Evolutionary conservation across 2,888 invertebrate genomes (phyloP).

Genomic region (Aleiodes leptofemur): DNA sequence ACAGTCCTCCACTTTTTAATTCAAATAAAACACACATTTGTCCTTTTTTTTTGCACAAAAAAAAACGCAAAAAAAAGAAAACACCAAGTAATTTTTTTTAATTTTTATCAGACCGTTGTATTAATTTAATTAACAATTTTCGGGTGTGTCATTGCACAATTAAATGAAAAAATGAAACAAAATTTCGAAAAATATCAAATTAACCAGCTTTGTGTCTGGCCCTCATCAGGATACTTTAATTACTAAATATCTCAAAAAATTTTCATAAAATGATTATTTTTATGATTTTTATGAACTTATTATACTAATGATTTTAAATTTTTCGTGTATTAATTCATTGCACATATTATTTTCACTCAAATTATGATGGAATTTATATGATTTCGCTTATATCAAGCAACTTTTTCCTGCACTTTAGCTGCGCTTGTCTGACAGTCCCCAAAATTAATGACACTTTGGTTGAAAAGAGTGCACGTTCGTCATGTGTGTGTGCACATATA

Average conservation of each 20-base stretch:
- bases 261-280: too few relatives aligned
- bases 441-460: conserved; percentile 14
- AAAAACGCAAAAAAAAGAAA: background rate
- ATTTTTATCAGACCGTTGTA: too few relatives aligned
- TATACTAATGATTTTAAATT: too few relatives aligned
- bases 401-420: background rate
- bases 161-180: background rate
- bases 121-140: too few relatives aligned
- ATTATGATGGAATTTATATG: too few relatives aligned
- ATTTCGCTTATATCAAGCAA: background rate
- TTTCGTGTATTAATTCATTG: too few relatives aligned
- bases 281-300: too few relatives aligned
- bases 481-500: conserved; percentile 10
- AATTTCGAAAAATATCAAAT: background rate
- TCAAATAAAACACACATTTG: background rate
- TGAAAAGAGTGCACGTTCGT: background rate
- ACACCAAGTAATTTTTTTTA: too few relatives aligned
- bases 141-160: background rate
- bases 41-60: background rate
- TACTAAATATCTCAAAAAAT: too few relatives aligned
- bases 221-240: too few relatives aligned
- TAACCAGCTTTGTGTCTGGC: too few relatives aligned
- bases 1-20: conserved; percentile 43
- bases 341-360: too few relatives aligned
- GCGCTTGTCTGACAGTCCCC: background rate